Percentiles rank a stretch among this genome's conserved stretches.
Conservation (phyloP, 2,888 invertebrate species). For the Platypus cylindrus region DNA sequence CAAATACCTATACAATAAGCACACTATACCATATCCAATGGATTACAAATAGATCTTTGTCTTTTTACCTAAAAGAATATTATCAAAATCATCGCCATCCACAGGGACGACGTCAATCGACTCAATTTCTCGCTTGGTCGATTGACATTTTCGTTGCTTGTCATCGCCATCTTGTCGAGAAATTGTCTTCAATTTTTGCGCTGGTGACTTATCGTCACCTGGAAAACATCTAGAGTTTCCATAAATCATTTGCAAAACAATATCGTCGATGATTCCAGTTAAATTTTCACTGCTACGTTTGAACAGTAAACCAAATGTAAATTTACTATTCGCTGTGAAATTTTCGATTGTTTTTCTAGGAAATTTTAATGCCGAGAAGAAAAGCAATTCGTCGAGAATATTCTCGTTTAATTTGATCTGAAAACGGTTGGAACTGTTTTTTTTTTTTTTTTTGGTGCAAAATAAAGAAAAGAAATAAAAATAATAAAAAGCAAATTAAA, state of each 20-base stretch:
- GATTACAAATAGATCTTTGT: too few species aligned
- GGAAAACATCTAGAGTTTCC: constrained; percentile 26
- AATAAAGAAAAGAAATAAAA: background rate
- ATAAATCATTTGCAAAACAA: constrained; percentile 28
- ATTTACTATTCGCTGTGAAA: constrained; percentile 18
- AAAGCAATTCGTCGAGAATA: constrained; percentile 28
- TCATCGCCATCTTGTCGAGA: constrained; percentile 3
- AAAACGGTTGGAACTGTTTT: constrained; percentile 7
- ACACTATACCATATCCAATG: background rate
- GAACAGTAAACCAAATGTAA: constrained; percentile 20
- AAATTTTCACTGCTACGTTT: constrained; percentile 23
- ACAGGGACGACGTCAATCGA: constrained; percentile 2
- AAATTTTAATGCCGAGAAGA: constrained; percentile 22
- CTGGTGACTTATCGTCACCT: constrained; percentile 26
- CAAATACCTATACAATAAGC: constrained; percentile 27
- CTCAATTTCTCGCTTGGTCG: too few species aligned
- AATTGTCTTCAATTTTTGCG: constrained; percentile 17
- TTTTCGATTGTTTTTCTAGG: constrained; percentile 20
- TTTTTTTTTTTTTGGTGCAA: too few species aligned
- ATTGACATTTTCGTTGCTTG: too few species aligned
- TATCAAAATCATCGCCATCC: constrained; percentile 5
- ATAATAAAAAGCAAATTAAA: background rate
- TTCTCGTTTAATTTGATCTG: constrained; percentile 23
- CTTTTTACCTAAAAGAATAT: constrained; percentile 9
- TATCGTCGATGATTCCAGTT: constrained; percentile 25